Evolutionary conservation across 2,113 vertebrate genomes (phyloP).

Genomic region (Salvelinus namaycush): DNA sequence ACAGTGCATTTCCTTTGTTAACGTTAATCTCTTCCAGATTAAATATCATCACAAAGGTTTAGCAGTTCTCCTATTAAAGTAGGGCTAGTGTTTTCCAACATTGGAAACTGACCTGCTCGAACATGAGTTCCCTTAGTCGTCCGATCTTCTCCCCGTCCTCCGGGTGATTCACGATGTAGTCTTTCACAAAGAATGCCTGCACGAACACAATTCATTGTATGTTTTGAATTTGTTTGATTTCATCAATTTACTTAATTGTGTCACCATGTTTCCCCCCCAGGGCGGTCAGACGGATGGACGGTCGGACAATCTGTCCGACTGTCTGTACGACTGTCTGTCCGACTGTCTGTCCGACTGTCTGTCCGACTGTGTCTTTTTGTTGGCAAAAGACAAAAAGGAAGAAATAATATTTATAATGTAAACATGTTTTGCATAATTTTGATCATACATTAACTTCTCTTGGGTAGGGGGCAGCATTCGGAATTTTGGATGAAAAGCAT

Average conservation of each 20-base stretch:
- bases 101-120: constrained; percentile 85
- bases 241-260: constrained; percentile 13
- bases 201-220: constrained; percentile 14
- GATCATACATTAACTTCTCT: constrained; percentile 12
- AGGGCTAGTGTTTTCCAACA: background rate
- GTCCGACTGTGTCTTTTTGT: background rate
- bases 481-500: too few species aligned
- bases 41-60: background rate
- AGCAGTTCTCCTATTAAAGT: background rate
- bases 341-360: too few species aligned
- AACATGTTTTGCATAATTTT: constrained; percentile 24
- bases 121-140: constrained; percentile 93
- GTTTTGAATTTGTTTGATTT: background rate
- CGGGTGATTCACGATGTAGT: constrained; percentile 93
- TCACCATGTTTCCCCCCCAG: background rate
- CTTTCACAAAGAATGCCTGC: constrained; percentile 96
- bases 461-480: too few species aligned
- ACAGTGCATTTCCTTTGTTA: too few species aligned
- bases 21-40: too few species aligned
- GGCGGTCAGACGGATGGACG: too few species aligned
- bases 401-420: constrained; percentile 12
- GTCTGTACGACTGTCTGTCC: fast-evolving
- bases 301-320: too few species aligned
- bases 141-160: constrained; percentile 96
- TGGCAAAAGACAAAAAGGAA: constrained; percentile 22